Base-by-base conservation (phyloP, 2,113 vertebrate species). In the Dascyllus trimaculatus region DNA sequence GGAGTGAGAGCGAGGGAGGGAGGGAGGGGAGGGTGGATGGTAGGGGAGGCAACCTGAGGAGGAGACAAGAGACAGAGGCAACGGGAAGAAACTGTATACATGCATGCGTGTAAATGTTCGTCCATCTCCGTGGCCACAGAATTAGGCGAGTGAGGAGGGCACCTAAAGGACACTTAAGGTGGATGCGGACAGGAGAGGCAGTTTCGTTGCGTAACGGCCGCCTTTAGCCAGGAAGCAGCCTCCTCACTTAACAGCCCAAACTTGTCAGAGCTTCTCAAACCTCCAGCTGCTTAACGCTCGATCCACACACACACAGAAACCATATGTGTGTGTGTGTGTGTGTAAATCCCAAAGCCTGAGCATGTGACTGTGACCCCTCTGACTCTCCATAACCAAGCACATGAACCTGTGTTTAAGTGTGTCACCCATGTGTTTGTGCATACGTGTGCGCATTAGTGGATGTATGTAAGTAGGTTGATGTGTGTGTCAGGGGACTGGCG, bases 191-290 rank as follows among this genome's bases (percentile, higher is more conserved):
- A 75, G 17, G 46, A 77, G 35, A 14, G 10, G 78, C 69, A 62
- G 68, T 29, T 62, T 66, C 29, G 70, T 84, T 75, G 70, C 62
- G 26, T 76, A 88, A 82, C 58, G n/a, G 56, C 77, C 56, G 58
- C 76, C 75, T 69, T 72, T 54, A 53, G 63, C 43, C 40, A 65
- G 43, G 38, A 52, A 53, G 13, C 43, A 54, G 61, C 70, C 53
- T 65, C 57, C 46, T 61, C 69, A 9, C 59, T 54, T 19, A 77
- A 49, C 57, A 78, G 29, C 51, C 17, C 18, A 32, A 65, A 66
- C 65, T 67, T 85, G 78, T 86, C 78, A 81, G 76, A 59, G 58
- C 71, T 58, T 70, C 63, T 79, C n/a, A 62, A 66, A 53, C 54
- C 69, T 56, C 58, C 64, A 40, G 35, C 65, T 72, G 75, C 48